These are phyloP conservation scores for Semnornis frantzii DNA, from an alignment of 2,113 vertebrate species.

Conservation along the genomic window DNA sequence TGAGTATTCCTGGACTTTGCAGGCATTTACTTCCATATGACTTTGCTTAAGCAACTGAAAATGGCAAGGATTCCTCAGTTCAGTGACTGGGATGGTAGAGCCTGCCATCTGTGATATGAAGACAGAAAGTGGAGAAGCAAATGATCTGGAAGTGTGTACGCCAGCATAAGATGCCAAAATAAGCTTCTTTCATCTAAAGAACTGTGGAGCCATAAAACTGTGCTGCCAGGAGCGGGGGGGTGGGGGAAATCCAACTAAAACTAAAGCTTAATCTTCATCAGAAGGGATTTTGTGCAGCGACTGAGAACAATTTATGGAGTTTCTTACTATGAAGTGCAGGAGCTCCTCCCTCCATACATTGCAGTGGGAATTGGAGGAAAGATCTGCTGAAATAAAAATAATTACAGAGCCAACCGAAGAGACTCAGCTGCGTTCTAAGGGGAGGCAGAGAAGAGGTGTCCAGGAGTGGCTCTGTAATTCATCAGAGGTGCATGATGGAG, in stretches of 20 bases:
- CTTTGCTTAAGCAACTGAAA: not conserved
- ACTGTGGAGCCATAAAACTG: constrained; percentile 10
- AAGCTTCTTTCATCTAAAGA: constrained; percentile 41
- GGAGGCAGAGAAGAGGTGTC: not conserved
- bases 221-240: not conserved
- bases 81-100: constrained; percentile 29
- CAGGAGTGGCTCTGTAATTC: not conserved
- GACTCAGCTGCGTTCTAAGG: not conserved
- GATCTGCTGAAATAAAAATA: not conserved
- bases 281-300: not conserved
- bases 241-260: too few relatives aligned
- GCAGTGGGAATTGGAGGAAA: not conserved
- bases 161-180: not conserved
- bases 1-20: constrained; percentile 29
- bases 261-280: not conserved
- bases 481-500: accelerated
- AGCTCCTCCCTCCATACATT: not conserved
- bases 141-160: not conserved
- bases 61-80: constrained; percentile 36
- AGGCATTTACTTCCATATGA: not conserved
- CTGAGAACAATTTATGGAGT: not conserved
- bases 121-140: constrained; percentile 22
- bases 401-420: not conserved
- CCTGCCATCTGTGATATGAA: constrained; percentile 48
- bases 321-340: not conserved